Base-by-base conservation (phyloP, 2,113 vertebrate species). In the Platycercus adscitus region DNA sequence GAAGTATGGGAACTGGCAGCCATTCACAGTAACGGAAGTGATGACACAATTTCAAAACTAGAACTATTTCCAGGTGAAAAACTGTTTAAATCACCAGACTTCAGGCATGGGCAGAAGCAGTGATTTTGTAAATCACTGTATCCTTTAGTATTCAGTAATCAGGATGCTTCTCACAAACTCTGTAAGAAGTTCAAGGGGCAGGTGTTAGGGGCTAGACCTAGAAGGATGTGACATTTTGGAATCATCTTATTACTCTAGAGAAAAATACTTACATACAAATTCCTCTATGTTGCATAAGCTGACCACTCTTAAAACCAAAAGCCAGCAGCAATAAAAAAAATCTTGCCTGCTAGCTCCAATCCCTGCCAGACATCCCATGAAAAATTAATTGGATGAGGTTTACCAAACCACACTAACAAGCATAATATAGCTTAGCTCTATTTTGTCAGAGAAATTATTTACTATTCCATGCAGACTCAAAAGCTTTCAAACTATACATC, bases 361-460 rank as follows among this genome's bases (percentile, higher is more conserved):
- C 35, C 47, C 53, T 89, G 58, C 69, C 78, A 82, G 53, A 76
- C 35, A 44, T 39, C 60, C 78, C 78, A 93, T 93, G 68, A 90
- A 95, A 96, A 85, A 93, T 96, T 91, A 96, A 94, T 86, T 93
- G 80, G 28, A 37, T 71, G 55, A 88, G 64, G 69, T 91, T 87
- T 72, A 85, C 63, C 88, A 80, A 78, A 65, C 75, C 61, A 91
- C 65, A 71, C 52, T 47, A 90, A 69, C 44, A 89, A 58, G 37
- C 28, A 79, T 77, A 56, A 77, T 23, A 85, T 21, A 73, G 52
- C 20, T 81, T 80, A 95, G 84, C 60, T 83, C 61, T 46, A 0
- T 70, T 88, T 89, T 60, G 83, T 78, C 53, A 94, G 69, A 76
- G 49, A 85, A 91, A 94, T 76, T 44, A 60, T 33, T 83, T 58